Evolutionary conservation across 53 echinoderm and acorn worm genomes (phyloP), one percentile per base, ranked within the genome.

Genomic region (Holothuria scabra): DNA sequence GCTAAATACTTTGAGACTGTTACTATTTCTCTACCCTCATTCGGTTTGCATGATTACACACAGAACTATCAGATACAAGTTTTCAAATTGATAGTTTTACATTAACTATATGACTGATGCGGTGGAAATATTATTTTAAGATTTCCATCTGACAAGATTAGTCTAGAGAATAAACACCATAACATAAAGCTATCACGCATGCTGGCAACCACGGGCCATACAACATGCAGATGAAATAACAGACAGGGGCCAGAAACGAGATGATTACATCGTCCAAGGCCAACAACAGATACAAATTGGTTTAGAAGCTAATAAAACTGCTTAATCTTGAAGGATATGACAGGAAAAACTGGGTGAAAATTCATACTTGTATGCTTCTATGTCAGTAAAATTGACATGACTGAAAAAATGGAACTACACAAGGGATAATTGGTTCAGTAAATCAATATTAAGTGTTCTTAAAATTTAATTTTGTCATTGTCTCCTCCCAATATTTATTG

Each of bases 171-270:
- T 72, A 72, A 72, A 72, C 72, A 72, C 72, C 44, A 28, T 30
- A 24, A 72, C 46, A 26, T 72, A 72, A 72, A 72, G n/a, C 72
- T 72, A 72, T 72, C 48, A 72, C 48, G 72, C 46, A 44, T 25
- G 37, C 72, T 72, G 72, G 72, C 48, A 72, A 72, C 48, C 44
- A 46, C 23, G 72, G 72, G 46, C 72, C 72, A 46, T 72, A 72
- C 72, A n/a, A 72, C 72, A 72, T 34, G 72, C 72, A 72, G 72
- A 72, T 72, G 72, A 46, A 72, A 72, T 48, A 72, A 72, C 72
- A 72, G 48, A 48, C 72, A 34, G 46, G 72, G 72, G 72, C 72
- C 72, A 46, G 72, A 13, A 48, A 49, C 26, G 72, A 72, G 46
- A 44, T 46, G 72, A 72, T 72, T 72, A 46, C 72, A 72, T 72